A percentile compares a stretch with the other conserved stretches of the same genome.
phyloP scores from a whole-genome alignment of 2,797 vertebrate genomes.

The Brachyrhaphis roseni region DNA sequence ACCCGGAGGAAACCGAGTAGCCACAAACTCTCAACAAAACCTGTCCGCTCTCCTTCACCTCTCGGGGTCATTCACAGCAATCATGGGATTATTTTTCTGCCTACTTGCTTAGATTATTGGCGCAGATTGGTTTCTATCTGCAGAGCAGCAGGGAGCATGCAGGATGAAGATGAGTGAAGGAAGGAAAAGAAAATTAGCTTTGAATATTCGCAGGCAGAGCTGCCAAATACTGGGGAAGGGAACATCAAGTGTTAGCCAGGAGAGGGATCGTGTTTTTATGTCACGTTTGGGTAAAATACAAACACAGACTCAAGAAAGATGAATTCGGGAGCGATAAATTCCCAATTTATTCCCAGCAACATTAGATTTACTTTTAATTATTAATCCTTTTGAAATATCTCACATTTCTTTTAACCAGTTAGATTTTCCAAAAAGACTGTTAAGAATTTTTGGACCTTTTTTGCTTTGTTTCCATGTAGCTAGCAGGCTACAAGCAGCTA shows the following conservation, averaged over 20 bases:
- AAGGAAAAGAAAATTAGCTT: constrained; percentile 30
- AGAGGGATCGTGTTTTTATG: constrained; percentile 9
- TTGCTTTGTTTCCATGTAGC: not conserved
- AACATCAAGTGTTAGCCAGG: constrained; percentile 28
- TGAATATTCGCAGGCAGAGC: constrained; percentile 24
- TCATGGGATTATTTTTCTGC: constrained; percentile 38
- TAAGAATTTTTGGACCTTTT: not conserved
- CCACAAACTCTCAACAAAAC: constrained; percentile 55
- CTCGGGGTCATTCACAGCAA: constrained; percentile 30
- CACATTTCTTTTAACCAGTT: not conserved
- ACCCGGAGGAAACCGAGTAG: constrained; percentile 13
- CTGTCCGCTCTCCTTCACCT: constrained; percentile 27
- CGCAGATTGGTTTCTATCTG: constrained; percentile 43
- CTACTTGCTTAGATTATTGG: constrained; percentile 28
- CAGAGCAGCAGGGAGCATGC: constrained; percentile 11
- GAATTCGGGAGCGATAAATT: not conserved
- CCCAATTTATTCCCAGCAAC: not conserved
- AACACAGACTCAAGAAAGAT: not conserved
- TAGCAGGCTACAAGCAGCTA: not conserved
- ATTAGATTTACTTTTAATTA: not conserved
- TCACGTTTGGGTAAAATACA: not conserved
- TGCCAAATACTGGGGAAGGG: constrained; percentile 32
- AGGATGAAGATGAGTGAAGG: constrained; percentile 12
- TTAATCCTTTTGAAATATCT: not conserved
- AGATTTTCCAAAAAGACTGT: not conserved